A percentile compares a stretch with the other conserved stretches of the same genome.
Conservation (phyloP, 2,113 vertebrate genomes). For the Rostratula benghalensis region DNA sequence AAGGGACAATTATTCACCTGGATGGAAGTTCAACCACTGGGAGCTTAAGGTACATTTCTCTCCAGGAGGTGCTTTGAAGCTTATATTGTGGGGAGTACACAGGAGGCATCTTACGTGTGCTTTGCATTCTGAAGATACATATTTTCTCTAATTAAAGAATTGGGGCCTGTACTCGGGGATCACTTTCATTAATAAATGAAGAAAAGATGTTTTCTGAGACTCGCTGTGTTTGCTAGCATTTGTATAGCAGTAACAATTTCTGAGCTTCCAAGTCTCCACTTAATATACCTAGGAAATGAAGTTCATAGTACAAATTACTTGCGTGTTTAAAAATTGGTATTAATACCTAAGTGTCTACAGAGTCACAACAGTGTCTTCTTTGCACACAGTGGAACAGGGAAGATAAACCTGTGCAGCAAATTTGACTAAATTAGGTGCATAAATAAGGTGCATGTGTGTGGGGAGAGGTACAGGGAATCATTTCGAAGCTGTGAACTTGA, state of each 20-base stretch:
- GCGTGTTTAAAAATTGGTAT: neutral
- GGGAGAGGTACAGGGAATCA: neutral
- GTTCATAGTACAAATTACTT: neutral
- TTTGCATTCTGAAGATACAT: neutral
- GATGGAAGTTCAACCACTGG: conserved; percentile 99
- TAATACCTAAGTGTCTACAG: neutral
- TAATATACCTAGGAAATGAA: neutral
- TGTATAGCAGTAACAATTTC: neutral
- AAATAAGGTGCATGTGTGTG: neutral
- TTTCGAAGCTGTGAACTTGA: neutral
- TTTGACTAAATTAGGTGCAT: neutral
- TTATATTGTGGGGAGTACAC: accelerated
- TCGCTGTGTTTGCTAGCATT: neutral
- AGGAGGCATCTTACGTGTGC: neutral
- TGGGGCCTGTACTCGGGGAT: neutral
- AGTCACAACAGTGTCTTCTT: neutral
- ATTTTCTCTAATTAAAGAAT: neutral
- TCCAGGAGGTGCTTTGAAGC: neutral
- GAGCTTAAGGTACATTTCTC: conserved; percentile 88
- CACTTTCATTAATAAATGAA: neutral
- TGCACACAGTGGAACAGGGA: neutral
- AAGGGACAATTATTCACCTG: conserved; percentile 96
- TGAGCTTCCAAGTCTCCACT: neutral
- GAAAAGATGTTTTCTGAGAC: neutral
- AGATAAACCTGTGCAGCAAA: neutral